Percentiles rank a stretch among this genome's conserved stretches.
Evolutionary conservation across 2,797 vertebrate genomes (phyloP).

Genomic region (Muraenolepis orangiensis): DNA sequence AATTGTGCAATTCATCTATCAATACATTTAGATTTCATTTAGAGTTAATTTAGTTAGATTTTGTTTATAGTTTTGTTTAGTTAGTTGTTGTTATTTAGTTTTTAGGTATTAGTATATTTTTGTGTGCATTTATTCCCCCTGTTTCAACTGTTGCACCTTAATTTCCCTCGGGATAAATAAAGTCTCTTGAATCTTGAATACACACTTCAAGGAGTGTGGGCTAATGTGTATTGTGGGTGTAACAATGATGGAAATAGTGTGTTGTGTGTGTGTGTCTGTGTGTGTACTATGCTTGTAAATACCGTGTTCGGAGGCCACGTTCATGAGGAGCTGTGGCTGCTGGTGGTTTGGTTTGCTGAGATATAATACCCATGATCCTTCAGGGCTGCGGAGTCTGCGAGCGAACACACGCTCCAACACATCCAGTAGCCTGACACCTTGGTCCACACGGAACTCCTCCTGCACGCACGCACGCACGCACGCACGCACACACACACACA

Average conservation of each 20-base stretch:
- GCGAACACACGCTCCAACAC: constrained; percentile 86
- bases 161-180: no score
- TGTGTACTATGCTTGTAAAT: constrained; percentile 8
- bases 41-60: no score
- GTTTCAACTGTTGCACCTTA: no score
- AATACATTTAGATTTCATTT: no score
- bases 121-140: no score
- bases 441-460: constrained; percentile 86
- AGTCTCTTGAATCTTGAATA: no score
- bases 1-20: no score
- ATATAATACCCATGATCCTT: constrained; percentile 86
- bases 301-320: constrained; percentile 86
- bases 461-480: constrained; percentile 51
- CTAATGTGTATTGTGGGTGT: neutral
- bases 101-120: no score
- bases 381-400: constrained; percentile 78
- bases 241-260: neutral
- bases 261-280: neutral
- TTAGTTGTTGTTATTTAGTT: no score
- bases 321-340: constrained; percentile 91
- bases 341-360: constrained; percentile 92
- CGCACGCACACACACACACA: neutral
- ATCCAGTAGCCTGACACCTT: constrained; percentile 81
- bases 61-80: no score
- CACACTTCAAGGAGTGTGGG: no score